Evolutionary conservation across 1,140 invertebrate species (phyloP).

Genomic region (Aporrectodea caliginosa): DNA sequence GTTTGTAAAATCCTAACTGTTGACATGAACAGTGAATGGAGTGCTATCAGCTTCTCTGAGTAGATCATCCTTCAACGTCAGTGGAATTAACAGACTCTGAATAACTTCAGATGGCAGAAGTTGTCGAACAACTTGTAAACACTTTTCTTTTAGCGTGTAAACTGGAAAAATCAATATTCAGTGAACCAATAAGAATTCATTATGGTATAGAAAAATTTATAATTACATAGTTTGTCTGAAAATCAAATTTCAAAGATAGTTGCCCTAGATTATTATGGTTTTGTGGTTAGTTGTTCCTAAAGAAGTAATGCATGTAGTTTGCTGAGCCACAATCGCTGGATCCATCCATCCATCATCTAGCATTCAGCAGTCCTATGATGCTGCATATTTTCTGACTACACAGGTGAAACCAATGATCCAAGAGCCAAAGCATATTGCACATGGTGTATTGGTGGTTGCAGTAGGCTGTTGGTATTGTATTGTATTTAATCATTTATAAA

Average conservation of each 20-base stretch:
- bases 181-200: neutral
- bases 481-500: too few species aligned
- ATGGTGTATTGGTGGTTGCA: too few species aligned
- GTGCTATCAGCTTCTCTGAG: neutral
- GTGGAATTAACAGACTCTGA: neutral
- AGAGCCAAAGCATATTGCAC: too few species aligned
- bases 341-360: too few species aligned
- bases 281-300: neutral
- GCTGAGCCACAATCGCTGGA: too few species aligned
- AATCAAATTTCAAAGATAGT: neutral
- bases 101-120: neutral
- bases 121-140: neutral
- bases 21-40: neutral
- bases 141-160: neutral
- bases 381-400: too few species aligned
- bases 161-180: neutral
- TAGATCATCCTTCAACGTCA: neutral
- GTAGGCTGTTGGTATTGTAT: too few species aligned
- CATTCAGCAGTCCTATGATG: too few species aligned
- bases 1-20: neutral
- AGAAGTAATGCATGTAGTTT: too few species aligned
- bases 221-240: neutral
- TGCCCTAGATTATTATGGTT: neutral
- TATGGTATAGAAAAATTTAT: neutral
- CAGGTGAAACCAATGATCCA: too few species aligned